These are phyloP conservation scores for Argyresthia albistria DNA, from an alignment of 2,888 invertebrate species.

Conservation along the genomic window DNA sequence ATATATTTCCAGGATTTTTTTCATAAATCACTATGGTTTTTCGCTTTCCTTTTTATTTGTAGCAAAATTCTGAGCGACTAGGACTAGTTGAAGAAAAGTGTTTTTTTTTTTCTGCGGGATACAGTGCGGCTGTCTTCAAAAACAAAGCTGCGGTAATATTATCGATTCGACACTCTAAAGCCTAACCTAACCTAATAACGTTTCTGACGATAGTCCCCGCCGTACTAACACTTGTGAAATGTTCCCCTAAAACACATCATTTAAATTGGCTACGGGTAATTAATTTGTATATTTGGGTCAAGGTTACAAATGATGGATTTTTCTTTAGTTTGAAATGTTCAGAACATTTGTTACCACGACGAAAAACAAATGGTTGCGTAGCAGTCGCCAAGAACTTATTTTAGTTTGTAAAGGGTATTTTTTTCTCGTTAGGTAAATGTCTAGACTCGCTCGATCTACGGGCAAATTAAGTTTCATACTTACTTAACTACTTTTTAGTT, in stretches of 20 bases:
- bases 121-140: slow-evolving; percentile 34
- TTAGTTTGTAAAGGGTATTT: too few species aligned
- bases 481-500: too few species aligned
- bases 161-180: slow-evolving; percentile 66
- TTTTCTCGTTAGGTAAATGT: too few species aligned
- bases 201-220: not conserved
- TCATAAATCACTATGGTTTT: too few species aligned
- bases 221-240: too few species aligned
- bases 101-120: not conserved
- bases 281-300: not conserved
- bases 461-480: too few species aligned
- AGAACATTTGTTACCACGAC: slow-evolving; percentile 21
- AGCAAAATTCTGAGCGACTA: not conserved
- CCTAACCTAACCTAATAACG: slow-evolving; percentile 40
- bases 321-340: not conserved
- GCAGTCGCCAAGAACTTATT: too few species aligned
- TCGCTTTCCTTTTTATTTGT: too few species aligned
- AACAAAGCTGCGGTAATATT: slow-evolving; percentile 70
- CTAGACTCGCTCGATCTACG: too few species aligned
- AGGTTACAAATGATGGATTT: not conserved
- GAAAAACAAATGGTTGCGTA: slow-evolving; percentile 29
- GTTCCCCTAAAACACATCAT: too few species aligned
- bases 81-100: not conserved
- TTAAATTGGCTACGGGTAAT: too few species aligned
- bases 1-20: too few species aligned